Conservation (phyloP, 2,888 invertebrate species). For the Tipula lateralis region DNA sequence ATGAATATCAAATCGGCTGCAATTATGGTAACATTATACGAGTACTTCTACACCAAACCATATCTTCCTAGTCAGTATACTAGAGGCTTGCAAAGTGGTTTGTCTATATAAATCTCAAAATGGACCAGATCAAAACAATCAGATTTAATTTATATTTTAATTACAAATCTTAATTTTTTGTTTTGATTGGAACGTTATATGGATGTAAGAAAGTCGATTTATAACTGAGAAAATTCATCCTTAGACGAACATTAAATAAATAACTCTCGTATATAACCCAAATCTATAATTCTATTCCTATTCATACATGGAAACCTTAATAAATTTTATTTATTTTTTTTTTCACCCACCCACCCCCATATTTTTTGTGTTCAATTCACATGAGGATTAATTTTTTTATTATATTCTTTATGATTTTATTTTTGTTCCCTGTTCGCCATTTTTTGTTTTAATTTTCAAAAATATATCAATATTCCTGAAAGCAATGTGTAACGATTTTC, state of each 20-base stretch:
- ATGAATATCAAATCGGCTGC: not conserved
- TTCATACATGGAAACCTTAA: not conserved
- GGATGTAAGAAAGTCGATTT: too few relatives aligned
- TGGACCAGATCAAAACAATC: too few relatives aligned
- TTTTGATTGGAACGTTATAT: too few relatives aligned
- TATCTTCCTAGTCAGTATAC: too few relatives aligned
- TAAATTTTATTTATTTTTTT: not conserved
- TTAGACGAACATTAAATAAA: not conserved
- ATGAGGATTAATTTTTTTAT: not conserved
- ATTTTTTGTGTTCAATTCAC: not conserved
- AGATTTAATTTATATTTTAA: too few relatives aligned
- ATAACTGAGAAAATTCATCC: too few relatives aligned
- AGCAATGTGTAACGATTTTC: not conserved
- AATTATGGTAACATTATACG: too few relatives aligned
- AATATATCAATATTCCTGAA: not conserved
- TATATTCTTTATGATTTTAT: not conserved
- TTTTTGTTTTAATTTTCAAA: not conserved
- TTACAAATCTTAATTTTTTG: too few relatives aligned
- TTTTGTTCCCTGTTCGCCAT: not conserved
- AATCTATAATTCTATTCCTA: not conserved
- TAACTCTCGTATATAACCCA: not conserved
- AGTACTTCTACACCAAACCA: too few relatives aligned
- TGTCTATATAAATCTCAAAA: too few relatives aligned
- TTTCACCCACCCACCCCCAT: too few relatives aligned
- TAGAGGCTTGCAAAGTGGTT: too few relatives aligned